These are phyloP conservation scores for Urocolius indicus DNA, from an alignment of 2,113 vertebrate genomes.

Conservation along the genomic window DNA sequence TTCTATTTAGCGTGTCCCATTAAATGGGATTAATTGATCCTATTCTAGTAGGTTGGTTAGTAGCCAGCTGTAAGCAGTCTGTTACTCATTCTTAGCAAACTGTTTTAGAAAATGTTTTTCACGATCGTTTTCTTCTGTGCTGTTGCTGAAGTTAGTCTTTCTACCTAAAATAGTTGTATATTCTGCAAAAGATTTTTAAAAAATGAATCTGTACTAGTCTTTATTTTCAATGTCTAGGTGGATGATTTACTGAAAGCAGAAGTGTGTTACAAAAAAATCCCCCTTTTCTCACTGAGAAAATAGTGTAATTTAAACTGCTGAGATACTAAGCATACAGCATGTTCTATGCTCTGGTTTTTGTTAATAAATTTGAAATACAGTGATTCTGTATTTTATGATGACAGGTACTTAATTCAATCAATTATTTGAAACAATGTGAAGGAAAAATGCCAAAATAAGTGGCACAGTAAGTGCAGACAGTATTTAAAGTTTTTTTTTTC, in stretches of 20 bases:
- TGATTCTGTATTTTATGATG: neutral
- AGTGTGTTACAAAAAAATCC: neutral
- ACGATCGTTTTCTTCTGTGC: rapidly evolving
- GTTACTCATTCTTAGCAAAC: neutral
- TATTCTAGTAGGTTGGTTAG: neutral
- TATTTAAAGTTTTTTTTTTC: slow-evolving; percentile 32
- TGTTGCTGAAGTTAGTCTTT: neutral
- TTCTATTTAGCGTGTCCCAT: neutral
- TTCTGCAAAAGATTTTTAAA: neutral
- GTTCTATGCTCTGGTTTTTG: neutral
- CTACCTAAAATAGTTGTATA: neutral
- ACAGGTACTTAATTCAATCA: neutral
- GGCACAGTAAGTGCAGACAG: neutral
- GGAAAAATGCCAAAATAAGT: neutral
- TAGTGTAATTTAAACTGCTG: neutral
- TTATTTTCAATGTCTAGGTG: neutral
- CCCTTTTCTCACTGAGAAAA: neutral
- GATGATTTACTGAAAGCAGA: neutral
- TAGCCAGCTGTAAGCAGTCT: neutral
- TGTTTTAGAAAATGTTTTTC: neutral
- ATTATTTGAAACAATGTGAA: neutral
- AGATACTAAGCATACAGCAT: neutral
- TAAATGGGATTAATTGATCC: neutral
- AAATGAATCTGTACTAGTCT: neutral
- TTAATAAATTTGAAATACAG: neutral